These are phyloP conservation scores for Pseudomyrmex dendroicus DNA, from an alignment of 1,140 invertebrate species.

Conservation along the genomic window DNA sequence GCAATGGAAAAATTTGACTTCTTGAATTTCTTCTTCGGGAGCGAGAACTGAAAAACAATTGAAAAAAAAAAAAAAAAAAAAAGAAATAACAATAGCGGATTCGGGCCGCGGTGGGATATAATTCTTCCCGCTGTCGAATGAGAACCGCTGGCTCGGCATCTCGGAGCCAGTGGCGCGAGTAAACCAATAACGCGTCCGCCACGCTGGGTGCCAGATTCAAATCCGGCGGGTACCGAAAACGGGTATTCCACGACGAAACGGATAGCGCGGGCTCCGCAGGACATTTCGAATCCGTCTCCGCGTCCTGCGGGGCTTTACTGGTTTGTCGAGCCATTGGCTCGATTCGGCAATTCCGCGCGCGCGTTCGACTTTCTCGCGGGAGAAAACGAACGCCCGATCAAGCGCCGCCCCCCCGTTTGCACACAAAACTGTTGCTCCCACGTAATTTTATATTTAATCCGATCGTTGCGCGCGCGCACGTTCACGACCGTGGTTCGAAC, in stretches of 20 bases:
- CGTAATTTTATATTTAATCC: slow-evolving; percentile 42
- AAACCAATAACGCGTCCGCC: slow-evolving; percentile 85
- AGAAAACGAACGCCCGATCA: slow-evolving; percentile 40
- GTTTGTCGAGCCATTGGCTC: slow-evolving; percentile 83
- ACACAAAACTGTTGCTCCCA: slow-evolving; percentile 56
- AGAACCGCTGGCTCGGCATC: slow-evolving; percentile 79
- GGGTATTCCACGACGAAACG: slow-evolving; percentile 75
- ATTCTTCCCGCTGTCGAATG: slow-evolving; percentile 55
- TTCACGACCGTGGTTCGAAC: background rate
- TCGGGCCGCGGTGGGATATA: background rate
- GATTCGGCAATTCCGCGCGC: slow-evolving; percentile 67
- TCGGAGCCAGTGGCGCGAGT: slow-evolving; percentile 83
- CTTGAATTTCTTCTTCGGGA: no score
- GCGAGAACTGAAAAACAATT: no score
- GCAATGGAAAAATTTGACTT: background rate
- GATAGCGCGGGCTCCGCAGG: slow-evolving; percentile 76
- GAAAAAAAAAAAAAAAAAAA: background rate
- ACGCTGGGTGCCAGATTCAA: slow-evolving; percentile 84
- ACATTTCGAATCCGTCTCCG: slow-evolving; percentile 80
- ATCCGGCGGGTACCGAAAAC: slow-evolving; percentile 80
- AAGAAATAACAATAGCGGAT: background rate
- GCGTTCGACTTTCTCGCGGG: slow-evolving; percentile 54
- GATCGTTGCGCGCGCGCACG: no score
- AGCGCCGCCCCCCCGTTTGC: background rate
- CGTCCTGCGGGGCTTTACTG: slow-evolving; percentile 75